Evolutionary conservation across 2,113 vertebrate species (phyloP).

Genomic region (Saguinus imperator): DNA sequence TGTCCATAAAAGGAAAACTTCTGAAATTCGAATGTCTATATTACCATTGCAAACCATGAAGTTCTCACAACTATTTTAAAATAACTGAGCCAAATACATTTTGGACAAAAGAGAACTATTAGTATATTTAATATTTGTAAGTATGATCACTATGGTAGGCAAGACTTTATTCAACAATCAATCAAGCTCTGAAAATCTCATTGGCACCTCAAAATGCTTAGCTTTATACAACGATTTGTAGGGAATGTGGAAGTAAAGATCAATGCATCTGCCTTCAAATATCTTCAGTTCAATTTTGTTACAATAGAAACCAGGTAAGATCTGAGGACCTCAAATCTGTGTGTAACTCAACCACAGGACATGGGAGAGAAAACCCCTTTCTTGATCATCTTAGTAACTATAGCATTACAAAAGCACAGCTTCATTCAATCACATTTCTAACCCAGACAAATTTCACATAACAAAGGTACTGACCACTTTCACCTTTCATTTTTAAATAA

Average conservation of each 20-base stretch:
- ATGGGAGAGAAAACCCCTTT: background rate
- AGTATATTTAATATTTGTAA: background rate
- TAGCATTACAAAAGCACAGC: background rate
- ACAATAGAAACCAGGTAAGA: background rate
- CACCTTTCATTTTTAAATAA: background rate
- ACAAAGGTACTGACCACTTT: background rate
- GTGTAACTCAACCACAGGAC: background rate
- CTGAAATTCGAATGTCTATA: background rate
- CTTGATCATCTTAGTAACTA: background rate
- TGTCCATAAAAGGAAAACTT: background rate
- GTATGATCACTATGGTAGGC: background rate
- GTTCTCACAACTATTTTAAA: background rate
- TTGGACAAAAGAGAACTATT: background rate
- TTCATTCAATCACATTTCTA: background rate
- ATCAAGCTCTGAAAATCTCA: background rate
- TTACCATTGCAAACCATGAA: background rate
- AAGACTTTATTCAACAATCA: background rate
- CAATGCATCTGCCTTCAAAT: background rate
- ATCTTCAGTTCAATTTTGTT: background rate
- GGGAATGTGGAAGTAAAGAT: background rate
- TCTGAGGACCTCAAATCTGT: background rate
- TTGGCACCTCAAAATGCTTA: background rate
- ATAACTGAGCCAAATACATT: background rate
- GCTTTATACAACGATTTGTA: background rate
- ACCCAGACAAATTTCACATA: background rate